Conservation (phyloP, 2,888 invertebrate species). For the Pollenia angustigena region DNA sequence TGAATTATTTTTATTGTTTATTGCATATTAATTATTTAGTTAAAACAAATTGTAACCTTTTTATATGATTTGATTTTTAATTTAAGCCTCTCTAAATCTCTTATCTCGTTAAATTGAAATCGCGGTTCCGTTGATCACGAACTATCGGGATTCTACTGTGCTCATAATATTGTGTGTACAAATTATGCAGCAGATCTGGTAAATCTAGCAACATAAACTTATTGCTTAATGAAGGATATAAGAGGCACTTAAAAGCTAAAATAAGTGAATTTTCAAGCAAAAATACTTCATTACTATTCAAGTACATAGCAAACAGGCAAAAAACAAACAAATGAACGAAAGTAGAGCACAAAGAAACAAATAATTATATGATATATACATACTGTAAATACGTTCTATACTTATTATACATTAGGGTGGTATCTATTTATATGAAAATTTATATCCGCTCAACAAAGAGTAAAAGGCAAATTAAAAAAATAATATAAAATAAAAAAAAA, state of each 20-base stretch:
- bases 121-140: too few species aligned
- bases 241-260: slow-evolving; percentile 62
- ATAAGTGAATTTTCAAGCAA: slow-evolving; percentile 59
- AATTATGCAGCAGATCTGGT: slow-evolving; percentile 10
- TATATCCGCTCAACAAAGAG: too few species aligned
- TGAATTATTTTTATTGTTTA: too few species aligned
- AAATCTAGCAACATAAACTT: slow-evolving; percentile 76
- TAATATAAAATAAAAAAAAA: too few species aligned
- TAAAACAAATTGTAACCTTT: too few species aligned
- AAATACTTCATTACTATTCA: slow-evolving; percentile 64
- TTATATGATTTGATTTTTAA: too few species aligned
- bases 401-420: not conserved
- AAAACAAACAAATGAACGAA: slow-evolving; percentile 35
- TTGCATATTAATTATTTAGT: too few species aligned
- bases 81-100: too few species aligned
- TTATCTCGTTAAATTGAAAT: too few species aligned
- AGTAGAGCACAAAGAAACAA: slow-evolving; percentile 25
- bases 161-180: not conserved
- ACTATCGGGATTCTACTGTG: too few species aligned
- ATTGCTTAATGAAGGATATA: slow-evolving; percentile 79
- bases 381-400: not conserved
- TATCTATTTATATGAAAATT: not conserved
- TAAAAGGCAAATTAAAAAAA: too few species aligned
- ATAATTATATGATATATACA: not conserved
- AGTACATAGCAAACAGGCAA: slow-evolving; percentile 50